These are phyloP conservation scores for Pseudomyrmex pallidus DNA, from an alignment of 1,140 invertebrate genomes.

Conservation along the genomic window DNA sequence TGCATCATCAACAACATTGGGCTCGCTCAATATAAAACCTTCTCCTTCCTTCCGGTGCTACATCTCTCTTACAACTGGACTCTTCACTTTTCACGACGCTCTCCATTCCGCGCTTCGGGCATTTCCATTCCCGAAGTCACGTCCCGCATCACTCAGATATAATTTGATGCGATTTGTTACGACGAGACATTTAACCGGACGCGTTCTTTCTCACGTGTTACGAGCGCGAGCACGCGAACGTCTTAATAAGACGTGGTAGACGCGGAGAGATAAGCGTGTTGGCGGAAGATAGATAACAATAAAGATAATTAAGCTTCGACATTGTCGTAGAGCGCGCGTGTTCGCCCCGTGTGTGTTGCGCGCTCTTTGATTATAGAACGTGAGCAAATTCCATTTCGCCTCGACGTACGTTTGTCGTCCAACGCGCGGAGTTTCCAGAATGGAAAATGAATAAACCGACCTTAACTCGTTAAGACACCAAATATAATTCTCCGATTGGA, in stretches of 20 bases:
- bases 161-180: slow-evolving; percentile 19
- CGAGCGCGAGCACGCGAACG: too few species aligned
- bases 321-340: neutral
- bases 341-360: neutral
- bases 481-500: slow-evolving; percentile 20
- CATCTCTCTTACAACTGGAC: slow-evolving; percentile 40
- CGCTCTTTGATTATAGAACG: slow-evolving; percentile 19
- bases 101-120: slow-evolving; percentile 10
- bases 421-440: neutral
- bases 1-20: slow-evolving; percentile 55
- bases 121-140: slow-evolving; percentile 2
- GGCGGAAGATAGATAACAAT: neutral
- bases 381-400: neutral
- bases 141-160: slow-evolving; percentile 14
- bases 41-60: neutral
- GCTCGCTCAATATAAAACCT: slow-evolving; percentile 52
- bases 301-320: neutral
- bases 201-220: neutral
- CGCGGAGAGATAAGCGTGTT: neutral
- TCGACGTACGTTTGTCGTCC: too few species aligned
- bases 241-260: slow-evolving; percentile 2
- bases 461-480: slow-evolving; percentile 53
- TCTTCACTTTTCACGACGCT: slow-evolving; percentile 29
- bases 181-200: neutral
- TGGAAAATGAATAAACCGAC: slow-evolving; percentile 38